These are phyloP conservation scores for Daptonema setosum DNA, from an alignment of 2,888 invertebrate species.

Conservation along the genomic window DNA sequence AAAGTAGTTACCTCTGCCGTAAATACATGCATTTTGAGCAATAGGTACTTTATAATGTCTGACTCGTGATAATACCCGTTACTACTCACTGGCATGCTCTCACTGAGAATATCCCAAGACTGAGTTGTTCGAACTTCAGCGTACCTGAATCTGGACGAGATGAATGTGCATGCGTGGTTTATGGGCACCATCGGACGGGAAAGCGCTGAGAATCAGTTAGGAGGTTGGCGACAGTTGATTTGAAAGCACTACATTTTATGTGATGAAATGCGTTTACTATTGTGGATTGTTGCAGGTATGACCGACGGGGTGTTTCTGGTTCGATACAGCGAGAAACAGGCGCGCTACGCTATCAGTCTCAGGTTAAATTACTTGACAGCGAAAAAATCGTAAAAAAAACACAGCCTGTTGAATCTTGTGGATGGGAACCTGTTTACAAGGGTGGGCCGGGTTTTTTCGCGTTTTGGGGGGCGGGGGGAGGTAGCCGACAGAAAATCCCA, in stretches of 20 bases:
- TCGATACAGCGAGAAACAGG: slow-evolving; percentile 26
- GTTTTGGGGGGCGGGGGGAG: too few species aligned
- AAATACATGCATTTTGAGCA: too few species aligned
- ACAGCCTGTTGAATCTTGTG: slow-evolving; percentile 50
- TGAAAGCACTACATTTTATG: not conserved
- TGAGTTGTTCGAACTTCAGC: not conserved
- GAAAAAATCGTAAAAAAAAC: slow-evolving; percentile 25
- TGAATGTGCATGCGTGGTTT: slow-evolving; percentile 20
- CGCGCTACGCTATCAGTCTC: slow-evolving; percentile 30
- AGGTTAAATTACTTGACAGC: slow-evolving; percentile 26
- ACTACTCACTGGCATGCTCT: too few species aligned
- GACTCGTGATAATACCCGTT: too few species aligned
- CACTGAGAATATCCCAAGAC: too few species aligned
- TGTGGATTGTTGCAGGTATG: slow-evolving; percentile 22
- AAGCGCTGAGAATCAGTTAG: not conserved
- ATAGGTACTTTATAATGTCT: too few species aligned
- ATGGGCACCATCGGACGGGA: not conserved
- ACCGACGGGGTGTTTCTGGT: slow-evolving; percentile 32
- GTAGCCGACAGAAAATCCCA: too few species aligned
- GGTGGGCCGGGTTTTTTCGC: too few species aligned
- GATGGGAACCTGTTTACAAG: slow-evolving; percentile 71
- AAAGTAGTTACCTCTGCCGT: too few species aligned
- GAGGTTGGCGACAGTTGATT: not conserved
- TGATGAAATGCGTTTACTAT: too few species aligned
- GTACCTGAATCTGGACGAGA: slow-evolving; percentile 1